Base-by-base conservation (phyloP, 2,113 vertebrate species). In the Ploceus nigricollis region DNA sequence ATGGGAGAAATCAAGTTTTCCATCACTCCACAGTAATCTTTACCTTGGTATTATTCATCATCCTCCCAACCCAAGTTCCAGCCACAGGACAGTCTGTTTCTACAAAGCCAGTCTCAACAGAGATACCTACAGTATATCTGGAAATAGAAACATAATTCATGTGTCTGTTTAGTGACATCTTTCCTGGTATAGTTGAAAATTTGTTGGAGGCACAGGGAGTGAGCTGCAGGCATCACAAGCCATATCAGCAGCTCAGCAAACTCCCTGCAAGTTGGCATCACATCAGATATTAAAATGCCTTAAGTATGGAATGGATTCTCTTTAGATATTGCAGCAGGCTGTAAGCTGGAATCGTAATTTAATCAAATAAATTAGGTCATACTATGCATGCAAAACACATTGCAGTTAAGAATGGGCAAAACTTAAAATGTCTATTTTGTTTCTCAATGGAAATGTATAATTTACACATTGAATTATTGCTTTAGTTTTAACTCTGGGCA, bases 1-100 rank as follows among this genome's bases (percentile, higher is more conserved):
- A 90, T 60, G 83, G 76, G 48, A 94, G 83, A 97, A 94, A 79
- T 93, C 82, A 95, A 40, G 93, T 81, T 96, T 96, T 96, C 89
- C 95, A 95, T 88, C 71, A 79, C 76, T 73, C 76, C 73, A 48
- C 64, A 81, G 56, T 82, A 83, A 86, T 91, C 87, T 96, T 90
- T 82, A 95, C 89, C 48, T 90, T 56, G 58, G 68, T 93, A 71
- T 95, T 91, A 96, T 87, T 95, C 87, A 81, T 75, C 82, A 79
- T 76, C 56, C 66, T 95, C 80, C 71, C 90, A 92, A 65, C 39
- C 64, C 69, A 42, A n/a, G 28, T 40, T 90, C 64, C 87, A 92
- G 92, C 31, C 94, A 83, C 76, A 89, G 69, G 44, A 84, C 15
- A 92, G 72, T 89, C 85, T 94, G 44, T 82, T 92, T 72, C 77